Evolutionary conservation across 2,113 vertebrate genomes (phyloP), one percentile per base, ranked within the genome.

Genomic region (Myotis yumanensis): DNA sequence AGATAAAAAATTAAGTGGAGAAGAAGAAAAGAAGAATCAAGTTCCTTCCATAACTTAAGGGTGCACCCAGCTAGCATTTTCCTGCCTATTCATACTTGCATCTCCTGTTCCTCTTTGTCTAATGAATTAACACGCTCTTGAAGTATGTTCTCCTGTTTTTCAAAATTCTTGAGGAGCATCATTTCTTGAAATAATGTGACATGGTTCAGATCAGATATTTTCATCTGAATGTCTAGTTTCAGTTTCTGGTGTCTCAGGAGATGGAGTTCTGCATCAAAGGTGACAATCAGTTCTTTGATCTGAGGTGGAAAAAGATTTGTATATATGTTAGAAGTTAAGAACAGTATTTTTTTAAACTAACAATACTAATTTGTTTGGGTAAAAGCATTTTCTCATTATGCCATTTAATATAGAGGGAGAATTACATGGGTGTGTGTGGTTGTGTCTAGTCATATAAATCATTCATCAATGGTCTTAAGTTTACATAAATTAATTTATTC

Each of bases 111-210:
- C 89, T 99, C 99, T 81, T 96, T 94, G 32, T 97, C 57, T 64
- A 98, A 96, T 3, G 51, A 83, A 54, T 97, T 98, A n/a, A 99
- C 97, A 69, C 84, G 97, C 62, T 98, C 98, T 97, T 99, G 98
- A 93, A 99, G 98, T 84, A 93, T 88, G 35, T 98, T 97, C 97
- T 99, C 99, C 25, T 98, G 98, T 96, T 98, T 97, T 95, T 99
- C 98, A 83, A 99, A 98, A 76, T 99, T 98, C 94, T 98, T 98
- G 86, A 99, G 98, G 62, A 99, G 98, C 92, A 98, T 98, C 89
- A 99, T 98, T 98, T 99, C 99, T 97, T 99, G 98, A 94, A 98
- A 98, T 87, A 99, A 98, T 0, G 98, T 99, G 93, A 99, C 90
- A 93, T 98, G 98, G 6, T 59, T 97, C 66, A 99, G 98, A 84